Percentiles rank a stretch among this genome's conserved stretches.
phyloP scores from a whole-genome alignment of 2,888 invertebrate species.

The Sericinus montela region DNA sequence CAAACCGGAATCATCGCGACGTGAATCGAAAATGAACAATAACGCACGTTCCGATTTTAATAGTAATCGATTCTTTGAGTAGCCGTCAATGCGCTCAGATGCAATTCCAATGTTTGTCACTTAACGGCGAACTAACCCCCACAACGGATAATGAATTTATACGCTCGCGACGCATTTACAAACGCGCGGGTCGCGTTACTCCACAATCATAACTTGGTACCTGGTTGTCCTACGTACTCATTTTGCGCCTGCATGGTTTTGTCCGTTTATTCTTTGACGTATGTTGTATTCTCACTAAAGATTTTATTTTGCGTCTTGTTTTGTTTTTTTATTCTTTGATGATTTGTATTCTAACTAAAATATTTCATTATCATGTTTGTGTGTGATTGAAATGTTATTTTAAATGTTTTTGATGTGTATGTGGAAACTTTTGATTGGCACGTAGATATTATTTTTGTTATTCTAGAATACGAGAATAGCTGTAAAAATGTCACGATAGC shows the following conservation, averaged over 20 bases:
- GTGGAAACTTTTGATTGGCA: too few relatives aligned
- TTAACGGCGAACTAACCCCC: conserved; percentile 34
- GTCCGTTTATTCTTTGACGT: neutral
- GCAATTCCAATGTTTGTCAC: conserved; percentile 55
- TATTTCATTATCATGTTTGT: too few relatives aligned
- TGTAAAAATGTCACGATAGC: too few relatives aligned
- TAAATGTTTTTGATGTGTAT: too few relatives aligned
- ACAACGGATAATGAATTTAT: conserved; percentile 48
- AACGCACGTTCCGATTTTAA: conserved; percentile 25
- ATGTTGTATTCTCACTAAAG: neutral
- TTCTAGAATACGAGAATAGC: too few relatives aligned
- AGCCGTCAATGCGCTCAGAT: conserved; percentile 39
- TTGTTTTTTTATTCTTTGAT: too few relatives aligned
- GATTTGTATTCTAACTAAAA: too few relatives aligned
- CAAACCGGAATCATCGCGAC: neutral
- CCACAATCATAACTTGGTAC: conserved; percentile 1
- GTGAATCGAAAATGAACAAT: conserved; percentile 22
- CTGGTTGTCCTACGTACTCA: conserved; percentile 20
- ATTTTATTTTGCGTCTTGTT: too few relatives aligned
- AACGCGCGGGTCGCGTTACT: conserved; percentile 20
- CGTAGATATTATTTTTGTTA: too few relatives aligned
- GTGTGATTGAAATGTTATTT: too few relatives aligned
- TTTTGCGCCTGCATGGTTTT: conserved; percentile 21
- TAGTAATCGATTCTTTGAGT: conserved; percentile 53
- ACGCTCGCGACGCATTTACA: conserved; percentile 35